Base-by-base conservation (phyloP, 1,140 invertebrate genomes). In the Penaeus japonicus region DNA sequence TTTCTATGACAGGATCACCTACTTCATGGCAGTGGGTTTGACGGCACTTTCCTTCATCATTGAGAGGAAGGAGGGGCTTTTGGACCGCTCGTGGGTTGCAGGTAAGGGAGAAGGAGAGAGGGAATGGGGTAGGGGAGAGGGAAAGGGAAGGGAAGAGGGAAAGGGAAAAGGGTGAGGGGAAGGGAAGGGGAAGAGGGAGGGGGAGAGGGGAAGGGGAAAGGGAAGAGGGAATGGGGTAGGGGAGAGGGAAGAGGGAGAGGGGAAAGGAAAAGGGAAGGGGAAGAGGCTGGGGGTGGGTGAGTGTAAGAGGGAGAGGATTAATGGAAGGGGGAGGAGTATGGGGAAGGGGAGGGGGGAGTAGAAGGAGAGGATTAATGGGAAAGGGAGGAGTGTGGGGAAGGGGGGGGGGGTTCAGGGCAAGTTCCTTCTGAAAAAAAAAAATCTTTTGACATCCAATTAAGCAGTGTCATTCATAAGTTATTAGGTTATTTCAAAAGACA, bases 21-120 rank as follows among this genome's bases (percentile, higher is more conserved):
- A 98, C 94, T 98, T 99, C 94, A 94, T 98, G 93, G 97, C 98
- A 30, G 97, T 98, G 22, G 97, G 97, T n/a, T 92, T 99, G 80
- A 99, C 97, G 20, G 97, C 97, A 4, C 96, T 98, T 20, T 96
- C 96, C 1, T 95, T 99, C 92, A 96, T 99, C 75, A 95, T 98
- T 85, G 98, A 99, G 92, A 94, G 97, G 90, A 98, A 97, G 90
- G 97, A 98, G 93, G 97, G 97, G 32, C 93, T 98, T n/a, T 91
- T 98, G 90, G 97, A 98, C 92, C 93, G 97, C 85, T 96, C 96
- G 73, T 96, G 97, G 95, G 97, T 98, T 0, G 96, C 96, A 54
- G 96, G 90, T 90, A 78, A 62, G 85, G 54, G 24, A n/a, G n/a
- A n/a, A n/a, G n/a, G n/a, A n/a, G n/a, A n/a, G 17, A 10, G 39